phyloP scores from a whole-genome alignment of 2,113 vertebrate species.

The Nothocercus nigrocapillus region DNA sequence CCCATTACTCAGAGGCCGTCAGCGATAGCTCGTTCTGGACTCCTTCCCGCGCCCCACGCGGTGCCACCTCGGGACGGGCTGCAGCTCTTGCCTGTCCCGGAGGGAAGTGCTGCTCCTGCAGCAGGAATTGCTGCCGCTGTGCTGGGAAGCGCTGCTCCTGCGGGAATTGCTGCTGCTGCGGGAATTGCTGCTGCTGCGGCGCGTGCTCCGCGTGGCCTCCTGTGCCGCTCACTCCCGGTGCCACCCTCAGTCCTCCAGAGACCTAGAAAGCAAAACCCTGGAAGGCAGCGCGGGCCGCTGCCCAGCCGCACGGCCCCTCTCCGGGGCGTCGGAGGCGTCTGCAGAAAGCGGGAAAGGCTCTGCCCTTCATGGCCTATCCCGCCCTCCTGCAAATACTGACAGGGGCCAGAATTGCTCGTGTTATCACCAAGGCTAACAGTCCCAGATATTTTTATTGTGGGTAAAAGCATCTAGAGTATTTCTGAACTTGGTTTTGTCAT shows the following conservation, averaged over 20 bases:
- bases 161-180: no score
- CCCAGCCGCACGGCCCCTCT: no score
- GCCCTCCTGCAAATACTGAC: fast-evolving
- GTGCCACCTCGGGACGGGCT: background rate
- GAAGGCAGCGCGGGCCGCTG: no score
- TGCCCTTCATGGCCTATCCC: background rate
- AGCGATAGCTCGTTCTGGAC: conserved; percentile 23
- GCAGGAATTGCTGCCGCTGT: no score
- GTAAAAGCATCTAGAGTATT: background rate
- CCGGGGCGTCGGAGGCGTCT: no score
- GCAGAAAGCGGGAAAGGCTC: background rate
- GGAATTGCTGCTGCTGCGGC: no score
- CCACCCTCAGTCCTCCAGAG: no score
- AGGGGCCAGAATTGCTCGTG: fast-evolving
- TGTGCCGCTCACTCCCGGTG: no score
- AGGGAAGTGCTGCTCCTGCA: background rate
- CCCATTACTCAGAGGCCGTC: conserved; percentile 22
- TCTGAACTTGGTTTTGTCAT: background rate
- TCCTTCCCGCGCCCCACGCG: background rate
- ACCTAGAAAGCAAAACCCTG: no score
- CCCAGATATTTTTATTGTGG: background rate
- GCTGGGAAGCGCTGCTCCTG: no score
- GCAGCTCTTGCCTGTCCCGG: background rate
- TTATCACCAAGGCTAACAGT: fast-evolving
- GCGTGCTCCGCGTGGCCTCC: no score